Conservation (phyloP, 2,888 invertebrate genomes). For the Drosophila multiciliata region DNA sequence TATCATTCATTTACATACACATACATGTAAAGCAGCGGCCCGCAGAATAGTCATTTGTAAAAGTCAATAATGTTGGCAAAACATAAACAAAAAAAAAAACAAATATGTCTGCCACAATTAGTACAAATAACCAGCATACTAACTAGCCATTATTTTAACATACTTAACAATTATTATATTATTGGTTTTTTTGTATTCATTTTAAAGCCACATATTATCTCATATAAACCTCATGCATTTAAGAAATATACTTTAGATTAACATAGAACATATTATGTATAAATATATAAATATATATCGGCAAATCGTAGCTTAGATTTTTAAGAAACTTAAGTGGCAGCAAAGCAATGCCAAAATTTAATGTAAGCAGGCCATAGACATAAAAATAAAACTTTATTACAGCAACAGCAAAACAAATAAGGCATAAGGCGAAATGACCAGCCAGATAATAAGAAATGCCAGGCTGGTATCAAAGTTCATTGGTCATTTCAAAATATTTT, state of each 20-base stretch:
- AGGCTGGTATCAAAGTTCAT: conserved; percentile 20
- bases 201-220: conserved; percentile 6
- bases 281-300: conserved; percentile 16
- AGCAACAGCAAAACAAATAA: conserved; percentile 37
- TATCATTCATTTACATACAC: conserved; percentile 43
- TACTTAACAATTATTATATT: conserved; percentile 10
- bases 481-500: conserved; percentile 53
- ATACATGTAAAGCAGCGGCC: conserved; percentile 30
- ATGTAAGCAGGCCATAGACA: conserved; percentile 54
- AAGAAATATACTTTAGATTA: conserved; percentile 22
- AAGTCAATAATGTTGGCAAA: conserved; percentile 38
- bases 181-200: neutral
- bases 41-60: conserved; percentile 37
- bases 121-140: conserved; percentile 20
- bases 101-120: conserved; percentile 37
- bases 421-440: conserved; percentile 26
- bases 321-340: conserved; percentile 50
- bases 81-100: conserved; percentile 28
- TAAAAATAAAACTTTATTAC: conserved; percentile 71
- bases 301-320: conserved; percentile 54
- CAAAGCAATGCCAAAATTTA: conserved; percentile 35
- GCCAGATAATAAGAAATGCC: conserved; percentile 9
- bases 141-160: conserved; percentile 13
- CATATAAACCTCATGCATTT: conserved; percentile 22
- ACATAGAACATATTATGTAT: conserved; percentile 33